Percentiles rank a stretch among this genome's conserved stretches.
These are phyloP conservation scores for Mustela lutreola DNA, from an alignment of 2,113 vertebrate genomes.

Conservation along the genomic window DNA sequence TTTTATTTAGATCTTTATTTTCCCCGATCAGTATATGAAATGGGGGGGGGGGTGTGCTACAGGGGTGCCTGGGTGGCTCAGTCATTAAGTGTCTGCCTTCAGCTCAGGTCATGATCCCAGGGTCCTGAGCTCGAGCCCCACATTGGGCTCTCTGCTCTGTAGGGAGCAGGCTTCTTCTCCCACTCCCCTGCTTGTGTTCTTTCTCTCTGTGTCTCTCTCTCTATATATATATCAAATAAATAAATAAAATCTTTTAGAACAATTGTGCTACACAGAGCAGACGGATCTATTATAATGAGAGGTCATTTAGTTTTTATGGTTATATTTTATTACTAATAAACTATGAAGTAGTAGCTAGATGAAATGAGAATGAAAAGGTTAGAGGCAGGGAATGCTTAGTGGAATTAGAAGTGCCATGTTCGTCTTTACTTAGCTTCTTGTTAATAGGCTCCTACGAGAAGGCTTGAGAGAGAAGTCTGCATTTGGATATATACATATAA, in stretches of 20 bases:
- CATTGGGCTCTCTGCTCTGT: no score
- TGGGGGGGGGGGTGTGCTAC: neutral
- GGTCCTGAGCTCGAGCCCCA: no score
- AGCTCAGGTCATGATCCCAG: no score
- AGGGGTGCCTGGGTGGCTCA: no score
- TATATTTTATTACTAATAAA: neutral
- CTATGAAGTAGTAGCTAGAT: neutral
- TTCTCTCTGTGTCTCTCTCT: no score
- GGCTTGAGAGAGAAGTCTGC: neutral
- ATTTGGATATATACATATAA: neutral
- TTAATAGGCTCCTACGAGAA: neutral
- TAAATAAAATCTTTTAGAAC: no score
- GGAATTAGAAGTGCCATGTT: neutral
- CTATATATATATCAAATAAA: no score
- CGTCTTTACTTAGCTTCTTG: neutral
- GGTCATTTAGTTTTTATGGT: neutral
- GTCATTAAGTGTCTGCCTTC: no score
- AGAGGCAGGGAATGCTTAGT: neutral
- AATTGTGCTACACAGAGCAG: neutral
- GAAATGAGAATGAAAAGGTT: neutral
- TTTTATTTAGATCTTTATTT: constrained; percentile 3
- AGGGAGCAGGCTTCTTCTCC: no score
- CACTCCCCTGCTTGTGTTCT: no score
- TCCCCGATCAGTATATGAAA: neutral
- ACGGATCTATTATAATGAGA: neutral